Evolutionary conservation across 2,888 invertebrate species (phyloP), one percentile per base, ranked within the genome.

Genomic region (Calameuta idolon): DNA sequence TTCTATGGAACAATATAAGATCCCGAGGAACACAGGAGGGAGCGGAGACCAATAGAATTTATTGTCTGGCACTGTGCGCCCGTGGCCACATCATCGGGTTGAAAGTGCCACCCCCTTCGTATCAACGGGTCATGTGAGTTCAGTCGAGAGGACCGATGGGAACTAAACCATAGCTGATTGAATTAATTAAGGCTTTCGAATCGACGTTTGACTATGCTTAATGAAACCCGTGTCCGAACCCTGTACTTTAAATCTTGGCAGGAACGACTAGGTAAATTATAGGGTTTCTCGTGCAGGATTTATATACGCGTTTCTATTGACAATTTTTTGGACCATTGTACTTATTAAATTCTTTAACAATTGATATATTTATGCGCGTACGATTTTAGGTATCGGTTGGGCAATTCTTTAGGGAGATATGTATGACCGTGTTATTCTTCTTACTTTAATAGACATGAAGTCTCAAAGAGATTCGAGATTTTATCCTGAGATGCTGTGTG

Each of bases 1-100:
- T 81, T 82, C 82, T 79, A 76, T 81, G 81, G 82, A 80, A 80
- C 79, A 80, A 77, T 76, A 79, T 76, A 77, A 76, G 79, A 34
- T 73, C 74, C 78, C 33, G 76, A 76, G 78, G 79, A 75, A 79
- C 73, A 15, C 73, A 75, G 76, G 77, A 77, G 55, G 23, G 55
- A 55, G 55, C 12, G 23, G 15, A 55, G 69, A 79, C 80, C 79
- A 80, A 82, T 81, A 81, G 76, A 83, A 81, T 81, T 83, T 81
- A 82, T 81, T 79, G 82, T 80, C 74, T 69, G 79, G 81, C 79
- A 78, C 79, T 79, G 69, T 76, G 79, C 31, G 71, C 75, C 69
- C 69, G 40, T 71, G 78, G 76, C 78, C 31, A 40, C 40, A n/a
- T 11, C 40, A 69, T 75, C 68, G 37, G 76, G 74, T 12, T 74